Evolutionary conservation across 53 echinoderm and acorn worm genomes (phyloP), one percentile per base, ranked within the genome.

Genomic region (Hippasteria phrygiana): DNA sequence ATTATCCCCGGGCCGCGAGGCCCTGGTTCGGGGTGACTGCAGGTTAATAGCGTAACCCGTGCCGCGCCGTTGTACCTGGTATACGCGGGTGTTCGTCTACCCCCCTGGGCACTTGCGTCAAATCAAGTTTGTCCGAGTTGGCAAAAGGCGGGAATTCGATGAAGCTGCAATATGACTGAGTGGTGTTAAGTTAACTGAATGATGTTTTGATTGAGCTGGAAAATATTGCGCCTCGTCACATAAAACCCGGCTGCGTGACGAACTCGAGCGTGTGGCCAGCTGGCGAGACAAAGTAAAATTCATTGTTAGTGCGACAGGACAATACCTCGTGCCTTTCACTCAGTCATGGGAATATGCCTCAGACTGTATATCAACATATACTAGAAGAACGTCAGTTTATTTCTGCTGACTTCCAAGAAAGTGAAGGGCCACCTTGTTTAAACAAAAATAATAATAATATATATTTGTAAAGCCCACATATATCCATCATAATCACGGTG

Each of bases 111-210:
- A 12, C 34, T 67, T 67, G 34, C 29, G 39, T 41, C 73, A 73
- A 80, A 43, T 59, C 62, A 43, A 56, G 80, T 62, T 59, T 59
- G 80, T 80, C 36, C 80, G 29, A 62, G 59, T 62, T 62, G 80
- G 79, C 62, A n/a, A 79, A 62, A 62, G 33, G 51, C 51, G 6
- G 48, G 51, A 75, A 75, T 47, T 75, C 75, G 51, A 75, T 75
- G 16, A 75, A 47, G 51, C 32, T 1, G 48, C 51, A 51, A 75
- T 75, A 50, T 43, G 2, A 34, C 2, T 75, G 51, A 50, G 73
- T 73, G 73, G 73, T n/a, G 73, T 75, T 14, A 27, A 47, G 75
- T 50, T 48, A 75, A 75, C 75, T 50, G 32, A 13, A 75, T 75
- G 75, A 75, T 75, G 75, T 75, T 75, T 50, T 50, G 50, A 75